These are phyloP conservation scores for Hetaerina americana DNA, from an alignment of 1,140 invertebrate genomes.

Conservation along the genomic window DNA sequence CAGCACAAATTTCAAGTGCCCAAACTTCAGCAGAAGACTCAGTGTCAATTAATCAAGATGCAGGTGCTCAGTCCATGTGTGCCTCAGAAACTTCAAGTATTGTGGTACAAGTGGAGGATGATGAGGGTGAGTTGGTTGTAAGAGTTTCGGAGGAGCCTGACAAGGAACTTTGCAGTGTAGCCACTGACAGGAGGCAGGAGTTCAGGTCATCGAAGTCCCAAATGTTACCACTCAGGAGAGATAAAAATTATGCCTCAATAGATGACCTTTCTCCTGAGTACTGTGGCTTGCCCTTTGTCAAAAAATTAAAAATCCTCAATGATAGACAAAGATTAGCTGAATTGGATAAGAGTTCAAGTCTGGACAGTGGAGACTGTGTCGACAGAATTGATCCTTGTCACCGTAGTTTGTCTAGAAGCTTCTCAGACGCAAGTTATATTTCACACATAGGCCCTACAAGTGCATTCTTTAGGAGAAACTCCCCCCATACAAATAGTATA, in stretches of 20 bases:
- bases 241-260: slow-evolving; percentile 60
- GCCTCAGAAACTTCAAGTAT: not conserved
- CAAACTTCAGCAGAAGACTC: not conserved
- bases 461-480: not conserved
- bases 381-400: not conserved
- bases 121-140: not conserved
- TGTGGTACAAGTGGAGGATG: not conserved
- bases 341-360: slow-evolving; percentile 63
- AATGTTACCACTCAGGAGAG: slow-evolving; percentile 23
- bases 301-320: slow-evolving; percentile 74
- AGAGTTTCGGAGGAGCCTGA: not conserved
- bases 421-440: slow-evolving; percentile 41
- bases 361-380: slow-evolving; percentile 45
- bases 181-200: not conserved
- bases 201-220: slow-evolving; percentile 13
- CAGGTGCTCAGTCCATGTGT: not conserved
- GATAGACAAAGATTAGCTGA: slow-evolving; percentile 74
- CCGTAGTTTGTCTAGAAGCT: slow-evolving; percentile 45
- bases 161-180: not conserved
- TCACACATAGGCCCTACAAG: not conserved
- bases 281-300: slow-evolving; percentile 72
- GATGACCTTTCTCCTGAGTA: slow-evolving; percentile 81
- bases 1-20: not conserved
- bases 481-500: not conserved
- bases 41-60: not conserved